Evolutionary conservation across 2,113 vertebrate genomes (phyloP), one percentile per base, ranked within the genome.

Genomic region (Perccottus glenii): DNA sequence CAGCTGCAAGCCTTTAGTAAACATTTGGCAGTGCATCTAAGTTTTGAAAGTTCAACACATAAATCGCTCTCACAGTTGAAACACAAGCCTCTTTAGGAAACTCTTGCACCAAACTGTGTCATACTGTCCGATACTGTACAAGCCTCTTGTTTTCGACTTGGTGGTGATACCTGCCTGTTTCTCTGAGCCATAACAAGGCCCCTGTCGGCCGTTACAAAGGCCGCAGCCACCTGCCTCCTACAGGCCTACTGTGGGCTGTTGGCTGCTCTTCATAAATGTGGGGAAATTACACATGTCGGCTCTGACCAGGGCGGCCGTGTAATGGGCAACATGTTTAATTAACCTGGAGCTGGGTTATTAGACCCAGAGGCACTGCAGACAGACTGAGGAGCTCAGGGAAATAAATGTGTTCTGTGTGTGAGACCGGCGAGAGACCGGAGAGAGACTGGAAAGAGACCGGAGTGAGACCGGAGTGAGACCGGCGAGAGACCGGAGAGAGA

Each of bases 201-300:
- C 82, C 38, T 0, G 71, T 60, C 55, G 38, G 62, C 68, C n/a
- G 64, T 75, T 67, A 64, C 48, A 48, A 64, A 55, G 70, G 42
- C 48, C 6, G 71, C 78, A 53, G 81, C 75, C 87, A 89, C 87
- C 87, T 87, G 87, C 77, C 70, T 70, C 80, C 64, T 72, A 78
- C 5, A 57, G 78, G 80, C 76, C 85, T 73, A 81, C 38, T 68
- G 85, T 74, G 87, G 46, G 72, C 73, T 27, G 75, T 84, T 84
- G 73, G 75, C 73, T 67, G 19, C 65, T 76, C 48, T 77, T 84
- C 82, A 71, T 69, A 85, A 85, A 82, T 15, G 73, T 74, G 9
- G 73, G 79, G 75, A 85, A 85, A 85, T 89, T 73, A 89, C 78
- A 78, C 69, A n/a, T 74, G 78, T 85, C 62, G 73, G 69, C 60